Percentiles rank a stretch among this genome's conserved stretches.
phyloP scores from a whole-genome alignment of 2,113 vertebrate species.

The Elephantulus edwardii region DNA sequence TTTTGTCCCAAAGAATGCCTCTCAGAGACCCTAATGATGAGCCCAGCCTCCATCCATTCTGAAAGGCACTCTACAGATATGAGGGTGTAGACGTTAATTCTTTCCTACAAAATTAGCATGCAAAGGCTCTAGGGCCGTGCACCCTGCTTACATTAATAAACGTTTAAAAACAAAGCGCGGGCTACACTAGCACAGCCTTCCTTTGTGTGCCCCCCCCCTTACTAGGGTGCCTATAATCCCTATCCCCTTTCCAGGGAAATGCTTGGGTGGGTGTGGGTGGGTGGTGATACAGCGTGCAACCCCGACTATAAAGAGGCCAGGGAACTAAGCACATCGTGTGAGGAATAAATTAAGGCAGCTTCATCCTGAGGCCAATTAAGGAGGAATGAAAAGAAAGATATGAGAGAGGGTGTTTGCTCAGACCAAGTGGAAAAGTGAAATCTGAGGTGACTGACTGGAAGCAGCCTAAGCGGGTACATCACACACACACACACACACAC shows the following conservation, averaged over 20 bases:
- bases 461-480: background rate
- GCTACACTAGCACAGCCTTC: background rate
- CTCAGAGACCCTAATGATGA: background rate
- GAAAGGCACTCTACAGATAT: background rate
- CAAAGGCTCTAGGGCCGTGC: background rate
- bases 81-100: background rate
- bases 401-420: background rate
- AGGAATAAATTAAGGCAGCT: conserved; percentile 39
- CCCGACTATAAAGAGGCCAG: background rate
- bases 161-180: conserved; percentile 44
- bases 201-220: background rate
- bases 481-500: background rate
- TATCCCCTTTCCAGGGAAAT: background rate
- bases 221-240: background rate
- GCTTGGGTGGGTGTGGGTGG: background rate
- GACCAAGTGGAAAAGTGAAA: background rate
- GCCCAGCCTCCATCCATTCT: background rate
- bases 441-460: background rate
- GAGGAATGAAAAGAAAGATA: background rate
- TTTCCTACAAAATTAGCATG: background rate
- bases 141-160: conserved; percentile 7
- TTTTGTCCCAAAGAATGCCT: conserved; percentile 54
- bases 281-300: background rate
- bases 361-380: background rate
- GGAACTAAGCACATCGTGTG: conserved; percentile 12